A percentile compares a stretch with the other conserved stretches of the same genome.
These are phyloP conservation scores for Aelia acuminata DNA, from an alignment of 2,888 invertebrate genomes.

Conservation along the genomic window DNA sequence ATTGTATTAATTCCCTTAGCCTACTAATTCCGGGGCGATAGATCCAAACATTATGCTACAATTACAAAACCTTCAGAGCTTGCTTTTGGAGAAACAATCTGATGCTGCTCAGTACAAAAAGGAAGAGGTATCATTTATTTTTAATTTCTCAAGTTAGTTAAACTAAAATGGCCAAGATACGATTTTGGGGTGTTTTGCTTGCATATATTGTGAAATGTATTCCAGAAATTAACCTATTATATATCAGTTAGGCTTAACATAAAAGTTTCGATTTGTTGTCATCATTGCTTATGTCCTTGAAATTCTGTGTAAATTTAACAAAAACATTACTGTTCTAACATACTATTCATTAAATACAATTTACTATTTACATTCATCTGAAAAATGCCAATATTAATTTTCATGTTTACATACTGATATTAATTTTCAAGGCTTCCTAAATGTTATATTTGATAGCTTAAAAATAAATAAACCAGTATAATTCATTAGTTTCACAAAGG, in stretches of 20 bases:
- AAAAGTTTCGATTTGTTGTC: not conserved
- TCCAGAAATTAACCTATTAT: not conserved
- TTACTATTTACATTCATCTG: not conserved
- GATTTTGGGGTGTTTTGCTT: not conserved
- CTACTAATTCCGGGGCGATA: conserved; percentile 58
- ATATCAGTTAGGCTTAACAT: not conserved
- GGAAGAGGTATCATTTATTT: conserved; percentile 62
- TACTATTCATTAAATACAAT: not conserved
- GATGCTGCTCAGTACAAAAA: conserved; percentile 62
- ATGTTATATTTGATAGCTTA: not conserved
- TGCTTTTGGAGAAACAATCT: conserved; percentile 68
- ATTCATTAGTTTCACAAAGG: not conserved
- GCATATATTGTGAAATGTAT: not conserved
- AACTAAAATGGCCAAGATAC: not conserved
- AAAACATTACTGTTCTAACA: not conserved
- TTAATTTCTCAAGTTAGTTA: conserved; percentile 24
- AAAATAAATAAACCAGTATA: not conserved
- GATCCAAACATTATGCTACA: conserved; percentile 66
- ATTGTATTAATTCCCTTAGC: conserved; percentile 53
- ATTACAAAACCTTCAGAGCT: conserved; percentile 69
- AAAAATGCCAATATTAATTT: not conserved
- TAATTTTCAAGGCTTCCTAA: not conserved
- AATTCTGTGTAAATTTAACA: not conserved
- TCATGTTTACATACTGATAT: not conserved
- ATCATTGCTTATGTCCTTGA: not conserved